Base-by-base conservation (phyloP, 1,140 invertebrate genomes). In the Anthonomus grandis region DNA sequence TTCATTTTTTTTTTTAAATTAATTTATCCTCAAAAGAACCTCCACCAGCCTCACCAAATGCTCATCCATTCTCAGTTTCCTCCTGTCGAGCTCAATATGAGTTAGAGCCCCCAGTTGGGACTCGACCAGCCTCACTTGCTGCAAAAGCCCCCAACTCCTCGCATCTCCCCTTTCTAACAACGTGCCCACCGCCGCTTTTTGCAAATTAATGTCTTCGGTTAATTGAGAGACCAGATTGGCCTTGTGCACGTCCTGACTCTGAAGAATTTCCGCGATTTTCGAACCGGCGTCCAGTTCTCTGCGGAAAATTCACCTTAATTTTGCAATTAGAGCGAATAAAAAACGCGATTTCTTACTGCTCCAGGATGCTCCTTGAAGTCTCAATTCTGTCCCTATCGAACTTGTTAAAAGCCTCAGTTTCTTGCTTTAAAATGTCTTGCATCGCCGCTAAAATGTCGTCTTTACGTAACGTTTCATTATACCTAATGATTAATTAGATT, bases 101-200 rank as follows among this genome's bases (percentile, higher is more conserved):
- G 89, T 91, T 2, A 92, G 75, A 48, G 81, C 79, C 34, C 84
- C 84, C 50, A 93, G 74, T 75, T 92, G 85, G 21, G 80, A 79
- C 64, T 91, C 84, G 37, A 92, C 85, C 24, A 91, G 75, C 55
- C 81, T 79, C 56, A 93, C 86, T 80, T 91, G 87, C 66, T 87
- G 84, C 55, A 84, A 78, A 9, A 93, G 78, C 64, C 87, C 84
- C 81, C 85, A 86, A 55, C 83, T 84, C 66, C 85, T 80, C 8
- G 86, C 78, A 76, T 91, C 89, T 60, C 84, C 84, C 66, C 83
- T 79, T 74, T 89, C 84, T 50, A 90, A 71, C 18, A 91, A 71
- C 9, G 84, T 80, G 52, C 84, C 81, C 25, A 91, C 84, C 4
- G 86, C 83, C 37, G 82, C 83, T 73, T 85, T 86, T 70, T 91